Conservation (phyloP, 1,140 invertebrate genomes). For the Phymorhynchus buccinoides region DNA sequence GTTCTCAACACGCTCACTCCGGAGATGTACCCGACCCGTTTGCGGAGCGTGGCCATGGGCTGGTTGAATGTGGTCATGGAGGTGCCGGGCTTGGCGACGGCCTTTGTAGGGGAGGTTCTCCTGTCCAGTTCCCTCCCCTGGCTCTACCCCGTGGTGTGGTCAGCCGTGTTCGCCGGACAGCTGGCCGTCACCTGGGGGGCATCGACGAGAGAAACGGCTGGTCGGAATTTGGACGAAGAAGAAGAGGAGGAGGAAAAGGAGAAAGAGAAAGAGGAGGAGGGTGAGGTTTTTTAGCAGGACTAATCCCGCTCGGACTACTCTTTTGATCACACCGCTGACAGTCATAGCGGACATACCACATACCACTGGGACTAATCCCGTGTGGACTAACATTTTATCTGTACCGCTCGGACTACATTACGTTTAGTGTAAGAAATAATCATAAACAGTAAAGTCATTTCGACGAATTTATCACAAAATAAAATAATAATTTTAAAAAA, state of each 20-base stretch:
- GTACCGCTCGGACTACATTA: too few species aligned
- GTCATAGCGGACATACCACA: too few species aligned
- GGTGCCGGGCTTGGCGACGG: constrained; percentile 61
- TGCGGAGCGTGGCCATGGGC: constrained; percentile 64
- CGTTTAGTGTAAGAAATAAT: background rate
- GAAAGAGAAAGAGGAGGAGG: too few species aligned
- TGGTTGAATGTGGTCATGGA: constrained; percentile 63
- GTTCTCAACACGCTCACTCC: constrained; percentile 67
- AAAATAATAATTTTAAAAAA: too few species aligned
- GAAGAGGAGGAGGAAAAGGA: too few species aligned
- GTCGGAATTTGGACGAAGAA: constrained; percentile 51
- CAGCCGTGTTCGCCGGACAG: constrained; percentile 60
- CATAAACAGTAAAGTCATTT: background rate
- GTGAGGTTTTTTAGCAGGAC: too few species aligned
- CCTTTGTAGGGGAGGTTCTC: constrained; percentile 63
- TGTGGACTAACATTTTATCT: too few species aligned
- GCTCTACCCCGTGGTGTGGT: constrained; percentile 66
- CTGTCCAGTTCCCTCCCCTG: constrained; percentile 57
- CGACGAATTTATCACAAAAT: too few species aligned
- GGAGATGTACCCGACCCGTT: constrained; percentile 64
- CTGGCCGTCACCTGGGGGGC: constrained; percentile 56
- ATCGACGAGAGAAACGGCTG: constrained; percentile 60
- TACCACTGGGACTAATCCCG: too few species aligned
- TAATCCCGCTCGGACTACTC: background rate
- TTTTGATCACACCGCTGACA: too few species aligned